Base-by-base conservation (phyloP, 2,888 invertebrate species). In the Ligdia adustata region DNA sequence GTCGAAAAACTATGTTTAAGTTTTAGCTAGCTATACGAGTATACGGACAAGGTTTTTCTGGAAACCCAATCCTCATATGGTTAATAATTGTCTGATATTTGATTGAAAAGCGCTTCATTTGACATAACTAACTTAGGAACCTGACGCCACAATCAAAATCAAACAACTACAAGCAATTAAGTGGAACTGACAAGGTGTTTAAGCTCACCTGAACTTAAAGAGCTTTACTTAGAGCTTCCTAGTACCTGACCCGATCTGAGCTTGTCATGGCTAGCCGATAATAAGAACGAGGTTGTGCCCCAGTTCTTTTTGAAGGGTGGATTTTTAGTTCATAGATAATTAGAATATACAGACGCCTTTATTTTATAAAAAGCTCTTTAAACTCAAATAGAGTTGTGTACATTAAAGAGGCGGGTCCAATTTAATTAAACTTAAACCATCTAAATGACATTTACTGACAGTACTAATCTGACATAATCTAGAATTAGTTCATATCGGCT, bases 171-270 rank as follows among this genome's bases (percentile, higher is more conserved):
- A 39, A 39, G 46, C 24, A 40, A 40, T 55, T 48, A 57, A 52
- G 39, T 58, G 45, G 52, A 53, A 43, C 37, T 50, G 57, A 40
- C 56, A 49, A 52, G 46, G 50, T 55, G 43, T 46, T 51, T 47
- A 48, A 63, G 59, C 59, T 60, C 42, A 60, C 55, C 60, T 61
- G 59, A 49, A n/a, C n/a, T n/a, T n/a, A n/a, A 64, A 68, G 38
- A 35, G 48, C 27, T 50, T 51, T 42, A 37, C 44, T 28, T 29
- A 52, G 46, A 52, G 50, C 38, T 47, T 42, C 42, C 32, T 32
- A 32, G 48, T 37, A 32, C 27, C 9, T 35, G 35, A 41, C 26
- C 35, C 26, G 9, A n/a, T 6, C 7, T 9, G 18, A 16, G 29
- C 9, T 35, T 35, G 34, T 24, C 40, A 29, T 20, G 31, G 24